Conservation (phyloP, 2,888 invertebrate species). For the Nemoura dubitans region DNA sequence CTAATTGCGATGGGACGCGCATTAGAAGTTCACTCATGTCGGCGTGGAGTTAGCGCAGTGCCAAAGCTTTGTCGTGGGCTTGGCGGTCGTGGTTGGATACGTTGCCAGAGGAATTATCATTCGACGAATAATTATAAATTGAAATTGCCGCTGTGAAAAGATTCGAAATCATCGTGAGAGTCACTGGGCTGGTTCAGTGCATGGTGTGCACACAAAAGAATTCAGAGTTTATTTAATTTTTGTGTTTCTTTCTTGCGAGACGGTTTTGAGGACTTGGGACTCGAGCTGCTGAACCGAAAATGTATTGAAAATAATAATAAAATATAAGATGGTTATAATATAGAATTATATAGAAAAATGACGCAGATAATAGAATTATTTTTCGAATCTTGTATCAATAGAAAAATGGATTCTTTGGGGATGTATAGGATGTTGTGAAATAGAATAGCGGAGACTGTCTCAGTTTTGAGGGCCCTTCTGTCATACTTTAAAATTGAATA, state of each 20-base stretch:
- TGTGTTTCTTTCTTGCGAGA: neutral
- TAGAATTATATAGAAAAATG: neutral
- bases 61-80: neutral
- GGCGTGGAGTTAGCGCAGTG: neutral
- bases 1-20: neutral
- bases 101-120: neutral
- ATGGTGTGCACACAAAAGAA: neutral
- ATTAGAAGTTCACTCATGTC: neutral
- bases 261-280: neutral
- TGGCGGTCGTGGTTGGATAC: neutral
- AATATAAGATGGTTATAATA: neutral
- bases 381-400: conserved; percentile 33
- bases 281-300: neutral
- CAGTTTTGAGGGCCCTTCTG: neutral
- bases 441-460: neutral
- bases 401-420: neutral
- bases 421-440: neutral
- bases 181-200: no score
- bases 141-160: neutral
- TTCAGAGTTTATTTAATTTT: neutral
- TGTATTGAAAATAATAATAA: conserved; percentile 7
- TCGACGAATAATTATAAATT: conserved; percentile 4
- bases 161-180: conserved; percentile 3
- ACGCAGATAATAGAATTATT: conserved; percentile 20
- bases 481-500: neutral